Evolutionary conservation across 1,140 invertebrate genomes (phyloP), one percentile per base, ranked within the genome.

Genomic region (Physella acuta): DNA sequence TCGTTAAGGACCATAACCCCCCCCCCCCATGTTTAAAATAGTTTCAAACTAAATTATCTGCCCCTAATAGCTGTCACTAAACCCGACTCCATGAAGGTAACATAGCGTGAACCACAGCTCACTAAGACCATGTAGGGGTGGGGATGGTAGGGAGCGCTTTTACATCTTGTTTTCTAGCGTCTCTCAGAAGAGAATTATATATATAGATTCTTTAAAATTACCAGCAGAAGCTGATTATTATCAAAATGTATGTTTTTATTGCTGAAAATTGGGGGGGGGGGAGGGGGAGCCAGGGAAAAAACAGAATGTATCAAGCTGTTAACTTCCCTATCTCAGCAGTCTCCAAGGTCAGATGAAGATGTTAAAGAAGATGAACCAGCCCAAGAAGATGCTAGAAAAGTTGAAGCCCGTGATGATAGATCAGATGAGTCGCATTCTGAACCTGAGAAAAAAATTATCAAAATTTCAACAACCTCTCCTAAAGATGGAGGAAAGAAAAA

Each of bases 301-400:
- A n/a, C n/a, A n/a, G n/a, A n/a, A n/a, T n/a, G n/a, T n/a, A n/a
- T n/a, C n/a, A n/a, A n/a, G n/a, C n/a, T n/a, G n/a, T n/a, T n/a
- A n/a, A n/a, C n/a, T n/a, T n/a, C 28, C 11, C 26, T 8, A 56
- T n/a, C 17, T 17, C 36, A 34, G 16, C 28, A 64, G 39, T 64
- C 62, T 16, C 62, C 62, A 51, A 24, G 31, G 0, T 20, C 2
- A 53, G 44, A 64, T 37, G 60, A 62, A 5, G 60, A 24, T 14
- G 16, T 11, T 0, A 36, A 73, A 56, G n/a, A n/a, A n/a, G n/a
- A n/a, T n/a, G n/a, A n/a, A n/a, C 3, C 56, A 33, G 30, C 34
- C n/a, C 53, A 68, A 5, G 69, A 68, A n/a, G 69, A 70, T 62
- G 64, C 69, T 16, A 68, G 64, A 3, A 59, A 20, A 26, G 68